phyloP scores from a whole-genome alignment of 2,888 invertebrate genomes.

The Ischnus inquisitorius region DNA sequence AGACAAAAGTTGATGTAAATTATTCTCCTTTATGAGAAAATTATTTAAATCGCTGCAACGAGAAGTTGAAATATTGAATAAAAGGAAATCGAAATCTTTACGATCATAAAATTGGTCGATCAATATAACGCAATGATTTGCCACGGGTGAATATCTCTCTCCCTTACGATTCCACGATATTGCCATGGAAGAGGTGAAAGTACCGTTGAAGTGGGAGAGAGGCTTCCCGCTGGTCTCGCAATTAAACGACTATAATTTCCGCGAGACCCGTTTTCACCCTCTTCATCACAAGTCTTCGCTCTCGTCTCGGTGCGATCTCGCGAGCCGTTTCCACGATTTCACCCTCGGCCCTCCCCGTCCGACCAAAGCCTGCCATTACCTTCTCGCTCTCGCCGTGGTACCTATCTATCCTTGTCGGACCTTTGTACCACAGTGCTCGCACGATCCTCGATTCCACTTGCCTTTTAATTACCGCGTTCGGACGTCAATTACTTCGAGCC shows the following conservation, averaged over 20 bases:
- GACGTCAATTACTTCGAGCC: slow-evolving; percentile 62
- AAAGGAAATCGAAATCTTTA: slow-evolving; percentile 3
- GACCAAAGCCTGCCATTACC: slow-evolving; percentile 2
- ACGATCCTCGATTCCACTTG: slow-evolving; percentile 65
- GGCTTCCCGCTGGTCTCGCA: slow-evolving; percentile 36
- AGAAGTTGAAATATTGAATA: not conserved
- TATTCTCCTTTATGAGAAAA: not conserved
- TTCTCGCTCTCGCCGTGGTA: not conserved
- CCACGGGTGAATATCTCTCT: slow-evolving; percentile 15
- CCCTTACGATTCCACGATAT: slow-evolving; percentile 20
- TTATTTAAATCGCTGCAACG: not conserved
- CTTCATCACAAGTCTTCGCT: slow-evolving; percentile 40
- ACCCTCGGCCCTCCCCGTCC: slow-evolving; percentile 23
- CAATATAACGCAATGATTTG: slow-evolving; percentile 30
- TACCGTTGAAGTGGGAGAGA: slow-evolving; percentile 11
- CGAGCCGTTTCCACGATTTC: slow-evolving; percentile 48
- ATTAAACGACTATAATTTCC: slow-evolving; percentile 64
- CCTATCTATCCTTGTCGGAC: slow-evolving; percentile 3
- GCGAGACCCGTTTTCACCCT: slow-evolving; percentile 53
- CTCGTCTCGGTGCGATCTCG: slow-evolving; percentile 33
- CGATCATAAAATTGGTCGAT: slow-evolving; percentile 28
- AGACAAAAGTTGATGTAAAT: not conserved
- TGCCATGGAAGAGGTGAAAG: slow-evolving; percentile 34
- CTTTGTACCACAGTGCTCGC: slow-evolving; percentile 23
- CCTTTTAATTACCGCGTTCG: slow-evolving; percentile 68